These are phyloP conservation scores for Brachynemurus nebulosus DNA, from an alignment of 2,888 invertebrate species.

Conservation along the genomic window DNA sequence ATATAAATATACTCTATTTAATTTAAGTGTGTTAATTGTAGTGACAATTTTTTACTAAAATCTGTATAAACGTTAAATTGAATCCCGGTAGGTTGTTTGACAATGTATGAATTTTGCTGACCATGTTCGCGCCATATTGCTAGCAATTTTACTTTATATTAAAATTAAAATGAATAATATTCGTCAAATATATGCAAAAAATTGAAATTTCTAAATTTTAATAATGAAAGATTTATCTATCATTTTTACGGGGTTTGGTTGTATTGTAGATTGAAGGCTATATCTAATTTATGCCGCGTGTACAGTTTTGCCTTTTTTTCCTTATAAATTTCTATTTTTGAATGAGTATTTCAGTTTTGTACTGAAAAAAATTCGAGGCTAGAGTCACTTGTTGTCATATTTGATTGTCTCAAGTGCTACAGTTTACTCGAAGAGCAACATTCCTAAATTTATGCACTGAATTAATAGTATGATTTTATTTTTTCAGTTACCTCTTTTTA, in stretches of 20 bases:
- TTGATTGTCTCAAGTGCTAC: conserved; percentile 4
- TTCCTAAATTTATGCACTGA: conserved; percentile 1
- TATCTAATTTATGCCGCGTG: too few species aligned
- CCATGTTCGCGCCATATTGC: conserved; percentile 38
- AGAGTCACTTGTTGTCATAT: conserved; percentile 11
- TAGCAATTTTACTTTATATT: conserved; percentile 1
- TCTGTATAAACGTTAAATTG: background rate
- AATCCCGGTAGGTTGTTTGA: conserved; percentile 24
- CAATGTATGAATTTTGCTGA: conserved; percentile 29
- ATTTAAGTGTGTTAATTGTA: background rate
- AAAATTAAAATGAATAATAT: background rate
- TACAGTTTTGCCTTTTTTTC: background rate
- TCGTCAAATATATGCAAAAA: background rate
- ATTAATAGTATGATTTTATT: background rate
- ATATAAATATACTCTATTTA: background rate
- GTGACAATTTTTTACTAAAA: background rate
- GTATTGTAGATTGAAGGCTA: too few species aligned
- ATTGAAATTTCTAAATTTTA: too few species aligned
- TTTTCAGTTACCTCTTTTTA: conserved; percentile 2
- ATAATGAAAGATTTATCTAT: too few species aligned
- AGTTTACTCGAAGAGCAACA: conserved; percentile 10
- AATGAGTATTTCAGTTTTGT: too few species aligned
- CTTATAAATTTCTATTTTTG: background rate
- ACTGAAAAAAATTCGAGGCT: conserved; percentile 8
- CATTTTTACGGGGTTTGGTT: too few species aligned